A percentile compares a stretch with the other conserved stretches of the same genome.
Conservation (phyloP, 2,113 vertebrate species). For the Pterocles burchelli region DNA sequence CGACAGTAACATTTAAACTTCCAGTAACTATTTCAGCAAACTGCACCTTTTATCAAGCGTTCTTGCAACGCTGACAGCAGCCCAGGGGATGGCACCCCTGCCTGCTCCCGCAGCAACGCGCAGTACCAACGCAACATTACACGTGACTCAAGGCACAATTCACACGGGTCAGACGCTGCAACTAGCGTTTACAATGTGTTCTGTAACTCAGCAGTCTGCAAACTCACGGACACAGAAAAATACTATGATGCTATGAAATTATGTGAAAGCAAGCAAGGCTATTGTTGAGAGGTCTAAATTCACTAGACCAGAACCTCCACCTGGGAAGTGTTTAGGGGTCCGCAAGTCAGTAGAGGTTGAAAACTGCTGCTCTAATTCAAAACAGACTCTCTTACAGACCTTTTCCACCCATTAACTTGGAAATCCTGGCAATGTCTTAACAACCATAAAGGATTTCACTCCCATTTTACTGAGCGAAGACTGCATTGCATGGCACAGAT, state of each 20-base stretch:
- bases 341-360: background rate
- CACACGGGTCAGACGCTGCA: background rate
- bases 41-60: background rate
- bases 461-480: background rate
- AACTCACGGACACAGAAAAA: background rate
- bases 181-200: accelerated
- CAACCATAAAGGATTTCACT: background rate
- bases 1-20: background rate
- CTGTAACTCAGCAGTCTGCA: background rate
- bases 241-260: background rate
- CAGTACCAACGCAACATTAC: background rate
- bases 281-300: background rate
- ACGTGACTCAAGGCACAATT: background rate
- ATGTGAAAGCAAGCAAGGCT: background rate
- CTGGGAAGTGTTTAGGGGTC: constrained; percentile 25
- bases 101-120: background rate
- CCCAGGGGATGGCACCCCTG: background rate
- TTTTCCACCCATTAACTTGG: constrained; percentile 34
- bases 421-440: background rate
- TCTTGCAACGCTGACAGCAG: no score
- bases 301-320: background rate
- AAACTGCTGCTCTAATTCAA: constrained; percentile 38
- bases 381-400: background rate
- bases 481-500: background rate
- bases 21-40: background rate